phyloP scores from a whole-genome alignment of 2,797 vertebrate genomes.

The Intellagama lesueurii region DNA sequence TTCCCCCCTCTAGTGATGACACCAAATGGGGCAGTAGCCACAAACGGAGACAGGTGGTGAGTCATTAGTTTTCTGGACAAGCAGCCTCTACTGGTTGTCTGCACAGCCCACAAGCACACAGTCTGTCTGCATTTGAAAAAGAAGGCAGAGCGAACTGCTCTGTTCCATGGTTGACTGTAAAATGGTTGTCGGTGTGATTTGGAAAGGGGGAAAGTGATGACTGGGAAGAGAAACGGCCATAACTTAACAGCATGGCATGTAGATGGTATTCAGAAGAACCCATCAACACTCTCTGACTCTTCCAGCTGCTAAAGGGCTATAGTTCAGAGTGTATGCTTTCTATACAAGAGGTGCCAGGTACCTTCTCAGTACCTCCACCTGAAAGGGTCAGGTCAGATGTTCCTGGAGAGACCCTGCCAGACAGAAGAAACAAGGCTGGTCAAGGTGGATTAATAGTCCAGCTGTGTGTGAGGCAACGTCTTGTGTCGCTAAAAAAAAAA shows the following conservation, averaged over 20 bases:
- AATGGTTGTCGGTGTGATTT: too few relatives aligned
- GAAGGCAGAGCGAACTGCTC: not conserved
- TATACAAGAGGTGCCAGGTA: not conserved
- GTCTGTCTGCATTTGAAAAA: not conserved
- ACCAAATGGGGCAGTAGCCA: not conserved
- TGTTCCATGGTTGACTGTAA: not conserved
- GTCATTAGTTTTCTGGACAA: not conserved
- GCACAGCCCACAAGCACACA: not conserved
- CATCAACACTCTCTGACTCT: not conserved
- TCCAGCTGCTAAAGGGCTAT: not conserved
- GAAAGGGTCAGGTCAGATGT: not conserved
- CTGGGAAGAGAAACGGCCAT: not conserved
- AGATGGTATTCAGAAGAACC: not conserved
- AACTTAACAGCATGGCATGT: fast-evolving
- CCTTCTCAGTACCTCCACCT: not conserved
- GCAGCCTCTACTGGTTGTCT: not conserved
- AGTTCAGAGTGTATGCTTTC: not conserved
- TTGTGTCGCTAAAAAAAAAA: too few relatives aligned
- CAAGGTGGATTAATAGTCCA: too few relatives aligned
- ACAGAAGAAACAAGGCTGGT: too few relatives aligned
- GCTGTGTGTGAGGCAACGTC: too few relatives aligned
- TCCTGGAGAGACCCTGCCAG: not conserved
- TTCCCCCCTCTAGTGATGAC: constrained; percentile 39
- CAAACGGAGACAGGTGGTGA: not conserved
- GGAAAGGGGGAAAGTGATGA: not conserved